phyloP scores from a whole-genome alignment of 2,888 invertebrate genomes.

The Clivina fossor region DNA sequence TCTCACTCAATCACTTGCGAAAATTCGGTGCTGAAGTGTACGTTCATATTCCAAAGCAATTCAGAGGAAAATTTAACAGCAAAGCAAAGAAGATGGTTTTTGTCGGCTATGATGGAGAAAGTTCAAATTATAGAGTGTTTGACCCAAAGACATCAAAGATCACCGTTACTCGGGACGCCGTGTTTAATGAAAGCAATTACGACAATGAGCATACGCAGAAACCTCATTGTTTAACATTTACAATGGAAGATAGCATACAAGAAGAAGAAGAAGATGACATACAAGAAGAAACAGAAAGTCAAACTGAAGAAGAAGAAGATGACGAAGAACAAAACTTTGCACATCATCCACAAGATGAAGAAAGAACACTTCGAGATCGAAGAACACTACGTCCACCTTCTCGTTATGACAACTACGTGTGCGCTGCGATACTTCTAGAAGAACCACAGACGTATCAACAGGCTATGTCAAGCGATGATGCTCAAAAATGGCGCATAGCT shows the following conservation, averaged over 20 bases:
- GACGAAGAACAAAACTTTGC: no score
- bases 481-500: constrained; percentile 33
- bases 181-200: constrained; percentile 37
- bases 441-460: constrained; percentile 37
- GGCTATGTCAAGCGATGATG: constrained; percentile 35
- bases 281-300: constrained; percentile 10
- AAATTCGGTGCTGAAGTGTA: constrained; percentile 27
- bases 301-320: not conserved
- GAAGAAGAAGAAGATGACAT: constrained; percentile 11
- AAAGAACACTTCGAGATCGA: no score
- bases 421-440: not conserved
- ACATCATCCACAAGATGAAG: no score
- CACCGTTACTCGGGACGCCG: constrained; percentile 39
- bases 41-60: constrained; percentile 19
- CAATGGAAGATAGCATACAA: no score
- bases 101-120: constrained; percentile 21
- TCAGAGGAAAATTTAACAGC: constrained; percentile 24
- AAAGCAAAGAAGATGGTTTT: constrained; percentile 22
- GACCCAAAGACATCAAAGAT: constrained; percentile 36
- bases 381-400: no score
- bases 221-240: not conserved
- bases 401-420: no score
- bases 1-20: constrained; percentile 11
- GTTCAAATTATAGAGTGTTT: constrained; percentile 40
- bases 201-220: constrained; percentile 5